These are phyloP conservation scores for Turnix velox DNA, from an alignment of 2,113 vertebrate species.

Conservation along the genomic window DNA sequence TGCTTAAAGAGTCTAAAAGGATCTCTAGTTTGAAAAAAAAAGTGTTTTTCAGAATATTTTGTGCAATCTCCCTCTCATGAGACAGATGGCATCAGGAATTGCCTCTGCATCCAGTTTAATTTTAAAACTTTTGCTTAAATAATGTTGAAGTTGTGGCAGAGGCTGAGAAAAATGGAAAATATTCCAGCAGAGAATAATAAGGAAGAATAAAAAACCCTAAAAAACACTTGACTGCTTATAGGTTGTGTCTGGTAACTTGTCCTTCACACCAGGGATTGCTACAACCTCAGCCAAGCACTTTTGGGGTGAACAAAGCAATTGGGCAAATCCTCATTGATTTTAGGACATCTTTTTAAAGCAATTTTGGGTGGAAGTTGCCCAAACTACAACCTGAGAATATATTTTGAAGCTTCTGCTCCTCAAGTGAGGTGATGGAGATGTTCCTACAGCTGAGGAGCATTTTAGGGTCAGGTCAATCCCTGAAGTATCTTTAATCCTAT, in stretches of 20 bases:
- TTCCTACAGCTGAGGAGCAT: neutral
- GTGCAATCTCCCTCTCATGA: conserved; percentile 69
- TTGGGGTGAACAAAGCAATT: neutral
- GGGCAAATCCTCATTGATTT: neutral
- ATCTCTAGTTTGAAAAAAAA: conserved; percentile 61
- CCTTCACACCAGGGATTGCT: neutral
- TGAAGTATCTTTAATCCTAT: neutral
- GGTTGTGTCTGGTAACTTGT: no score
- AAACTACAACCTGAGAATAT: neutral
- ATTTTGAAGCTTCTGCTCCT: neutral
- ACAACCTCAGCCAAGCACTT: neutral
- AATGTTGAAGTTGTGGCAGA: conserved; percentile 57
- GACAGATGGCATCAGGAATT: conserved; percentile 83
- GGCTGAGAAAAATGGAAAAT: conserved; percentile 52
- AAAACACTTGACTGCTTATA: neutral
- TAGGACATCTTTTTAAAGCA: neutral
- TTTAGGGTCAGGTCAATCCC: neutral
- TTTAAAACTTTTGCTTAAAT: conserved; percentile 71
- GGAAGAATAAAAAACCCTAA: neutral
- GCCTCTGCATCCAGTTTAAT: conserved; percentile 77
- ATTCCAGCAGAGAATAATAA: neutral
- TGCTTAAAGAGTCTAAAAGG: conserved; percentile 3
- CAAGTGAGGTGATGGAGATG: neutral
- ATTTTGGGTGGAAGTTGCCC: neutral
- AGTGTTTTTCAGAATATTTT: conserved; percentile 54